phyloP scores from a whole-genome alignment of 2,797 vertebrate species.

The Coregonus sp. region DNA sequence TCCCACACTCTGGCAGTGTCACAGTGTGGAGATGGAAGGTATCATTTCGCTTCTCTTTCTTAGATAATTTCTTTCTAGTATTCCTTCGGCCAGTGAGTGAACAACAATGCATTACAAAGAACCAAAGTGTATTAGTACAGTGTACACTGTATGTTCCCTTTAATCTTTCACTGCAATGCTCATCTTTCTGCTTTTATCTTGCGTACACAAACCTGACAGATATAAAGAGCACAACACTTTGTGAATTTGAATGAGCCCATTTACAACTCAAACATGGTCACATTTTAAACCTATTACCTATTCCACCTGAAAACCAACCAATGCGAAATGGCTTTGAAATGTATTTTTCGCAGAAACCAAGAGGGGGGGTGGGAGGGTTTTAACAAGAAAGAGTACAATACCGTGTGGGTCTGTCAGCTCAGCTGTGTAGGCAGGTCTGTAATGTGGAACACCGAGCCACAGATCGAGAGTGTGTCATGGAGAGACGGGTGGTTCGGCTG shows the following conservation, averaged over 20 bases:
- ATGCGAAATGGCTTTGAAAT: neutral
- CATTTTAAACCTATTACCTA: neutral
- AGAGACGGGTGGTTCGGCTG: constrained; percentile 47
- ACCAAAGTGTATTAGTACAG: constrained; percentile 12
- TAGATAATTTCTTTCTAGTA: neutral
- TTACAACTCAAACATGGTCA: neutral
- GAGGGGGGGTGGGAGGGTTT: constrained; percentile 6
- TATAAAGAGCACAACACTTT: neutral
- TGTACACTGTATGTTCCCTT: constrained; percentile 14
- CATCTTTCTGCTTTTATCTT: neutral
- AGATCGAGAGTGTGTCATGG: constrained; percentile 45
- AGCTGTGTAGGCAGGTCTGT: constrained; percentile 49
- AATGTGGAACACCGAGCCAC: constrained; percentile 42
- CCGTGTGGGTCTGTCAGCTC: constrained; percentile 21
- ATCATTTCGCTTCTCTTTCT: neutral
- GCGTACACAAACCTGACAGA: neutral
- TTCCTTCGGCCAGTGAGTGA: neutral
- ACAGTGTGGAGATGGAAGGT: constrained; percentile 12
- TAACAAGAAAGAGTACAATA: constrained; percentile 15
- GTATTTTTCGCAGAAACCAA: neutral
- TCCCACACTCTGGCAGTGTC: constrained; percentile 36
- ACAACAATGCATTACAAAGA: neutral
- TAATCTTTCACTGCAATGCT: neutral
- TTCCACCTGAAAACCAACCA: neutral
- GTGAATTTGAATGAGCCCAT: constrained; percentile 2